phyloP scores from a whole-genome alignment of 2,797 vertebrate genomes.

The Cottoperca gobio region DNA sequence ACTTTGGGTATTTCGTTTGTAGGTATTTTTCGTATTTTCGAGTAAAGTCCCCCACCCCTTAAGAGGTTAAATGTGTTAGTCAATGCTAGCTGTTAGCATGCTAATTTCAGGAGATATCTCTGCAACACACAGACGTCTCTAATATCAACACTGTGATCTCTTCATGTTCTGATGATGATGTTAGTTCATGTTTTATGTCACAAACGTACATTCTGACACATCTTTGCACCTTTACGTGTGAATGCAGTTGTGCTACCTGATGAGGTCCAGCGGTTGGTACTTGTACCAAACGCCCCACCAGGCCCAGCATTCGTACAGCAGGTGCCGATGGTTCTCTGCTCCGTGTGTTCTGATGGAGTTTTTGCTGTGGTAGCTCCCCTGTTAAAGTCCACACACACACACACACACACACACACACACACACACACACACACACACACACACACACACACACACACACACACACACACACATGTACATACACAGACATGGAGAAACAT shows the following conservation, averaged over 20 bases:
- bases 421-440: too few species aligned
- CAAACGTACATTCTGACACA: too few species aligned
- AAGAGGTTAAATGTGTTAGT: too few species aligned
- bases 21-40: too few species aligned
- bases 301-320: constrained; percentile 95
- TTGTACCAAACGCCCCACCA: constrained; percentile 97
- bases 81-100: too few species aligned
- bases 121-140: too few species aligned
- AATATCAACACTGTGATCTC: too few species aligned
- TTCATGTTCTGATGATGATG: too few species aligned
- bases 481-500: neutral
- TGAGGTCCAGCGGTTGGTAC: constrained; percentile 94
- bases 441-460: constrained; percentile 4
- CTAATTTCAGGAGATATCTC: too few species aligned
- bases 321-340: constrained; percentile 93
- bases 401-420: neutral
- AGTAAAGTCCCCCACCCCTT: too few species aligned
- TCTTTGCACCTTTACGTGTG: neutral
- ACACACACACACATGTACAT: neutral
- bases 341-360: constrained; percentile 93
- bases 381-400: constrained; percentile 33
- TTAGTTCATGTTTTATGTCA: too few species aligned
- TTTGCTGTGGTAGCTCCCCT: constrained; percentile 95
- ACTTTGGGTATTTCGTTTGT: too few species aligned
- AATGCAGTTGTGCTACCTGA: constrained; percentile 82